Base-by-base conservation (phyloP, 2,113 vertebrate species). In the Sylvilagus bachmani region DNA sequence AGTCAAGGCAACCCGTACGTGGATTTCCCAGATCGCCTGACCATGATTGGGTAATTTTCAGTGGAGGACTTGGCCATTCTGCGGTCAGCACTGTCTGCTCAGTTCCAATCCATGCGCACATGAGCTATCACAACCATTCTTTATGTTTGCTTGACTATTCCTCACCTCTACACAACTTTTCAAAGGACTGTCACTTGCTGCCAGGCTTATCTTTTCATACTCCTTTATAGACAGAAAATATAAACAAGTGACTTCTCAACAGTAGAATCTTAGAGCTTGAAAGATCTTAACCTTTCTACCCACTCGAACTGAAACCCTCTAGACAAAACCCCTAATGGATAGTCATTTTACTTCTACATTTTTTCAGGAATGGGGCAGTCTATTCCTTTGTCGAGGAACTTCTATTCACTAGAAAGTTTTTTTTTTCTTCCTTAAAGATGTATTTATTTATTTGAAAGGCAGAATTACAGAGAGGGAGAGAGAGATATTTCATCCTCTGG, bases 181-280 rank as follows among this genome's bases (percentile, higher is more conserved):
- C 69, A 86, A 66, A 85, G 49, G 66, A 73, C 58, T 79, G 13
- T 81, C 53, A 69, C 8, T 78, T 16, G 33, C 38, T 49, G 38
- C 24, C 22, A 74, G 67, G 17, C 9, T 94, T 19, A 94, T 44
- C 10, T 24, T 67, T 36, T 58, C 78, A 80, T 85, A 67, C 14
- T 70, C 22, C 29, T 74, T 31, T 84, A 22, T 67, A 31, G 66
- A 73, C 73, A 73, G 88, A 27, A 78, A 91, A 71, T 24, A 58
- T 33, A 79, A 90, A 90, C 6, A 58, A 90, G 44, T 71, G 70
- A 90, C 31, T 87, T 87, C 33, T 75, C 31, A 62, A 87, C 17
- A 93, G 75, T 80, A 86, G 67, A 82, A 70, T 80, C 53, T 93
- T 79, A 83, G 24, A 84, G 25, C 86, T 96, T 84, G 61, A 86